A percentile compares a stretch with the other conserved stretches of the same genome.
Conservation (phyloP, 2,888 invertebrate species). For the Pelosia muscerda region DNA sequence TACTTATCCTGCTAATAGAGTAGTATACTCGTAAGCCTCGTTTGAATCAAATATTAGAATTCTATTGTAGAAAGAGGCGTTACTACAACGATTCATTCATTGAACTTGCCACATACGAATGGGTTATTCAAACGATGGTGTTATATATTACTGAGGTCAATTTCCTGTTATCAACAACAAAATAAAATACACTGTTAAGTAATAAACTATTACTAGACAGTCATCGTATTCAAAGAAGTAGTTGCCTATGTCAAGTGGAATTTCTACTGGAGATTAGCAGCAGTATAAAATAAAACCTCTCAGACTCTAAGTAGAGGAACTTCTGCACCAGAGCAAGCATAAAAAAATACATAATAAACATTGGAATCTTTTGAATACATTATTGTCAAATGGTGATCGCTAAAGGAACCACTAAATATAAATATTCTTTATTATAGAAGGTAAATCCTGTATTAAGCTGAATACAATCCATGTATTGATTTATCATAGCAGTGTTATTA, state of each 20-base stretch:
- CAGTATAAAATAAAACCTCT: not conserved
- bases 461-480: not conserved
- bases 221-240: too few relatives aligned
- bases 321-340: too few relatives aligned
- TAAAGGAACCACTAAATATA: not conserved
- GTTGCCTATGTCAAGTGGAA: not conserved
- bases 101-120: not conserved
- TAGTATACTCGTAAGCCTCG: not conserved
- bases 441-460: not conserved
- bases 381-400: not conserved
- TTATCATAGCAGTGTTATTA: not conserved
- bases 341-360: too few relatives aligned
- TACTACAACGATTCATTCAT: not conserved
- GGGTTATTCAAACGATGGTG: not conserved
- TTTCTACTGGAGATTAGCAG: not conserved
- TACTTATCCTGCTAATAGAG: constrained; percentile 12
- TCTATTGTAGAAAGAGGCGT: not conserved
- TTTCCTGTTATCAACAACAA: too few relatives aligned
- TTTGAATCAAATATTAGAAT: not conserved
- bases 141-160: not conserved
- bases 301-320: too few relatives aligned
- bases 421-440: not conserved
- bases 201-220: too few relatives aligned
- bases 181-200: too few relatives aligned
- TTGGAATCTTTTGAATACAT: not conserved